Percentiles rank a stretch among this genome's conserved stretches.
Conservation (phyloP, 2,113 vertebrate species). For the Apteryx mantelli region DNA sequence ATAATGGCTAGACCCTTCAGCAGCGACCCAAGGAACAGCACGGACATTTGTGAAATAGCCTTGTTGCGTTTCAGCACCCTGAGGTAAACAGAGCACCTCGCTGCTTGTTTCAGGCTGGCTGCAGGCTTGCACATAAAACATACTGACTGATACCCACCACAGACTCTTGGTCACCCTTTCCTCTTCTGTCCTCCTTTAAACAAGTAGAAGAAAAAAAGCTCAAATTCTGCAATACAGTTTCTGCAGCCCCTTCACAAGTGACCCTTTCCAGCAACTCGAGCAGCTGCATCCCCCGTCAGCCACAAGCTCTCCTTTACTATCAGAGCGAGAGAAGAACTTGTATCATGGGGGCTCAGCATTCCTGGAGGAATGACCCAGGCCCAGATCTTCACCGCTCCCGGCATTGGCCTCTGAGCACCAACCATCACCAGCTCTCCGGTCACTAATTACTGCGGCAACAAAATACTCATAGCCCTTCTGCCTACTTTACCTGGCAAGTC, state of each 20-base stretch:
- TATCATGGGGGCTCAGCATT: background rate
- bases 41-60: background rate
- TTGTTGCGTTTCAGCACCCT: too few species aligned
- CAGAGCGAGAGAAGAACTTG: background rate
- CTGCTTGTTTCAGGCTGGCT: background rate
- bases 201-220: background rate
- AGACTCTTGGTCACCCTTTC: background rate
- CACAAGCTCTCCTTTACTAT: background rate
- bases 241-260: background rate
- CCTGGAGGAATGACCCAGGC: background rate
- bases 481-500: background rate
- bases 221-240: background rate
- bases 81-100: background rate
- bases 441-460: accelerated
- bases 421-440: background rate
- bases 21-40: background rate
- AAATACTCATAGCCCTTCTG: background rate
- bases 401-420: background rate
- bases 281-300: background rate
- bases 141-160: background rate
- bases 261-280: background rate
- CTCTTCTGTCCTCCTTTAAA: background rate
- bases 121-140: background rate
- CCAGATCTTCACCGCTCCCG: background rate
- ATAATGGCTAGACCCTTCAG: background rate